Evolutionary conservation across 2,888 invertebrate genomes (phyloP), one percentile per base, ranked within the genome.

Genomic region (Athalia cordata): DNA sequence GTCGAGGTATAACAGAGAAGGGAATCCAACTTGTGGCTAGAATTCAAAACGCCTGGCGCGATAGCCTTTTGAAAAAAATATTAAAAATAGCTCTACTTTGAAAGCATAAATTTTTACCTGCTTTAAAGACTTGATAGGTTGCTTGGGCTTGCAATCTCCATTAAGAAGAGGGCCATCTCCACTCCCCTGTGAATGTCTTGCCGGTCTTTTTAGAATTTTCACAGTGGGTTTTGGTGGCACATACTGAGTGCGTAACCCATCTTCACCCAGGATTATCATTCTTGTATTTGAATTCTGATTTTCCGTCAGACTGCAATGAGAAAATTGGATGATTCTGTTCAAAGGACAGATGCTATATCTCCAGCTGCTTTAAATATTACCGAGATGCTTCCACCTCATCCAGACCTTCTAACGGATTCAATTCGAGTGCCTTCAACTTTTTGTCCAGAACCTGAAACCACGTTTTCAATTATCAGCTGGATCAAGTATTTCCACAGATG

Each of bases 61-160:
- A 64, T 64, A n/a, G 5, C 5, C 64, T 45, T 64, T 5, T 8
- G 3, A 29, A 7, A 1, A 9, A 4, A 55, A 11, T n/a, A n/a
- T 4, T 3, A 2, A 55, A 2, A 55, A n/a, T 4, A n/a, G 29
- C 29, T 6, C 55, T 55, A 11, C n/a, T n/a, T 55, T 9, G 55
- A 62, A 15, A 62, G 62, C n/a, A 62, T 13, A 3, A n/a, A 62
- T 9, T 4, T 15, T 49, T 83, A 91, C 91, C 86, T 91, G 96
- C 91, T 96, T 95, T 66, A 96, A 91, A 65, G 96, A 95, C 90
- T 96, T 96, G 79, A 96, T 95, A 61, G 96, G 96, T 83, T 95
- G 94, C 84, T 92, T 92, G 67, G 93, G 93, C 84, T 95, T 95
- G 68, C 92, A 90, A 84, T 95, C 95, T 59, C 93, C 94, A 85